Percentiles rank a stretch among this genome's conserved stretches.
These are phyloP conservation scores for Linurgus olivaceus DNA, from an alignment of 2,797 vertebrate genomes.

Conservation along the genomic window DNA sequence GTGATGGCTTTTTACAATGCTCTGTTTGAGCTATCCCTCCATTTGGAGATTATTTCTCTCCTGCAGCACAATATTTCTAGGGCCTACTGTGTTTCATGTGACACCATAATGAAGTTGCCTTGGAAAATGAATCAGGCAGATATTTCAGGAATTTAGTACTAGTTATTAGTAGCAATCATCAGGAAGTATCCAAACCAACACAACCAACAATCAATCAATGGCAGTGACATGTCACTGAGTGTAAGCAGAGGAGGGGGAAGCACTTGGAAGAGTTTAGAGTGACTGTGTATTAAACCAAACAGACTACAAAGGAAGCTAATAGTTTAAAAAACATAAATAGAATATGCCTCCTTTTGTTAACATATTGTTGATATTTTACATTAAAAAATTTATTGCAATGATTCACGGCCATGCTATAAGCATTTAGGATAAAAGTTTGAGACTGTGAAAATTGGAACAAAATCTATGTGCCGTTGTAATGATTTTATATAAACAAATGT, in stretches of 20 bases:
- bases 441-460: neutral
- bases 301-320: neutral
- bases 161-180: constrained; percentile 56
- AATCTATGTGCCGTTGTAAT: neutral
- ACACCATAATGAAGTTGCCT: neutral
- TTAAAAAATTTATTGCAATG: neutral
- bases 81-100: neutral
- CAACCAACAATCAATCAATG: constrained; percentile 40
- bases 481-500: neutral
- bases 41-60: constrained; percentile 9
- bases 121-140: constrained; percentile 9
- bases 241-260: neutral
- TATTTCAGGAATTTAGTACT: constrained; percentile 58
- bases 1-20: constrained; percentile 50
- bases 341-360: neutral
- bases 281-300: neutral
- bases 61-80: neutral
- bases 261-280: neutral
- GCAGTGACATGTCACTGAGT: neutral
- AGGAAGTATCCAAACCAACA: constrained; percentile 53
- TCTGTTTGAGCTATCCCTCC: constrained; percentile 30
- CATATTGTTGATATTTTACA: neutral
- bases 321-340: neutral
- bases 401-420: neutral
- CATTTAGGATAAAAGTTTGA: neutral